A percentile compares a stretch with the other conserved stretches of the same genome.
These are phyloP conservation scores for Abrostola triplasia DNA, from an alignment of 2,888 invertebrate genomes.

Conservation along the genomic window DNA sequence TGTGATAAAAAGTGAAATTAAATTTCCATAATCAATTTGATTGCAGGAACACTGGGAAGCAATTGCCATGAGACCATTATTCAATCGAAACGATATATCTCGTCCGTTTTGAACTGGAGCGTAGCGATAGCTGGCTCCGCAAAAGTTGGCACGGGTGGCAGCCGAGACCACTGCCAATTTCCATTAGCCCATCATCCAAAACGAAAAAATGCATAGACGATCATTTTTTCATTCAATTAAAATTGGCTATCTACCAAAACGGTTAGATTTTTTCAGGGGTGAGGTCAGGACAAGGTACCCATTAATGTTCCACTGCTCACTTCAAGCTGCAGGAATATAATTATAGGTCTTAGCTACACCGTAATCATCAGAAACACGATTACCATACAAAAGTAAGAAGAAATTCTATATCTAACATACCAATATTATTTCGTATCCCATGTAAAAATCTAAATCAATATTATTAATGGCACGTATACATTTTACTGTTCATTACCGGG, in stretches of 20 bases:
- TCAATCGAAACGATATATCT: constrained; percentile 87
- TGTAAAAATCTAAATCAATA: constrained; percentile 15
- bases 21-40: constrained; percentile 75
- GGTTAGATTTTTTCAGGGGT: constrained; percentile 65
- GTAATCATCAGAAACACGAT: too few species aligned
- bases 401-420: too few species aligned
- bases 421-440: neutral
- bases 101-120: constrained; percentile 81
- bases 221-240: constrained; percentile 88
- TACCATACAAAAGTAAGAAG: too few species aligned
- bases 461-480: constrained; percentile 53
- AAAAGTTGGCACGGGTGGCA: constrained; percentile 86
- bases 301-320: constrained; percentile 7
- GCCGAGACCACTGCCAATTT: constrained; percentile 87
- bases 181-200: constrained; percentile 88
- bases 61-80: constrained; percentile 85
- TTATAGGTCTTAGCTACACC: too few species aligned
- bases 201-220: constrained; percentile 88
- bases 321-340: neutral
- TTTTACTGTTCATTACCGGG: constrained; percentile 74
- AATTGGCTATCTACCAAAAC: constrained; percentile 85
- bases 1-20: constrained; percentile 33
- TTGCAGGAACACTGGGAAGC: constrained; percentile 72
- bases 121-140: constrained; percentile 86
- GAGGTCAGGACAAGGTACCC: constrained; percentile 27